Conservation (phyloP, 1,140 invertebrate genomes). For the Bilobella aurantiaca region DNA sequence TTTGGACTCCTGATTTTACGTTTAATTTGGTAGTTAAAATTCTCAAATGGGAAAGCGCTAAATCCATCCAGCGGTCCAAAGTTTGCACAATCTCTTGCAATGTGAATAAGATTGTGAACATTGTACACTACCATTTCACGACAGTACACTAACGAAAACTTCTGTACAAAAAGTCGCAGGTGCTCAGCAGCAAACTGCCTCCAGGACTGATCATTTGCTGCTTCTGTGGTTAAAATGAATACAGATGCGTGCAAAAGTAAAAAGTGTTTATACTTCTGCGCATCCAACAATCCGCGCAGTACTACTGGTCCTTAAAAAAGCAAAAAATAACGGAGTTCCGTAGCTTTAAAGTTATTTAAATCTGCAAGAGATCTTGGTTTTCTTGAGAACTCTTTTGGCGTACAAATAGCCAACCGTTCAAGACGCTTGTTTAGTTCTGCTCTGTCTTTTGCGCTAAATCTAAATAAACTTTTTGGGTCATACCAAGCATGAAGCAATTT, state of each 20-base stretch:
- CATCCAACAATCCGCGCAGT: neutral
- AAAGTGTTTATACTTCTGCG: slow-evolving; percentile 13
- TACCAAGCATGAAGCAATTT: slow-evolving; percentile 34
- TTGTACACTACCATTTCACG: slow-evolving; percentile 13
- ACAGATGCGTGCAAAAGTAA: slow-evolving; percentile 6
- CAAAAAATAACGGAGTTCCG: slow-evolving; percentile 9
- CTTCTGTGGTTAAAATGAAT: neutral
- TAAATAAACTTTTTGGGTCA: slow-evolving; percentile 26
- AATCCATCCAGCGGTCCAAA: slow-evolving; percentile 40
- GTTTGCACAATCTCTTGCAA: slow-evolving; percentile 40
- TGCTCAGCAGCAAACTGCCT: neutral
- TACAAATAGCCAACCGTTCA: slow-evolving; percentile 12
- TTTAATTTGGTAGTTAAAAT: slow-evolving; percentile 41
- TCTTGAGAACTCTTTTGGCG: slow-evolving; percentile 36
- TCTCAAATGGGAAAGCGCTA: slow-evolving; percentile 44
- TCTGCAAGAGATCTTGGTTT: slow-evolving; percentile 9
- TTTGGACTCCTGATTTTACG: slow-evolving; percentile 34
- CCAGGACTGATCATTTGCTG: neutral
- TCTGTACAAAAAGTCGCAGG: slow-evolving; percentile 2
- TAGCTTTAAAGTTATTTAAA: slow-evolving; percentile 11
- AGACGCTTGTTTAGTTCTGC: slow-evolving; percentile 17
- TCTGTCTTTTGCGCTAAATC: neutral
- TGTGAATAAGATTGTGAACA: slow-evolving; percentile 35
- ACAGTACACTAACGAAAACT: neutral
- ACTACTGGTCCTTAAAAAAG: slow-evolving; percentile 9